These are phyloP conservation scores for Colostygia pectinataria DNA, from an alignment of 2,888 invertebrate genomes.

Conservation along the genomic window DNA sequence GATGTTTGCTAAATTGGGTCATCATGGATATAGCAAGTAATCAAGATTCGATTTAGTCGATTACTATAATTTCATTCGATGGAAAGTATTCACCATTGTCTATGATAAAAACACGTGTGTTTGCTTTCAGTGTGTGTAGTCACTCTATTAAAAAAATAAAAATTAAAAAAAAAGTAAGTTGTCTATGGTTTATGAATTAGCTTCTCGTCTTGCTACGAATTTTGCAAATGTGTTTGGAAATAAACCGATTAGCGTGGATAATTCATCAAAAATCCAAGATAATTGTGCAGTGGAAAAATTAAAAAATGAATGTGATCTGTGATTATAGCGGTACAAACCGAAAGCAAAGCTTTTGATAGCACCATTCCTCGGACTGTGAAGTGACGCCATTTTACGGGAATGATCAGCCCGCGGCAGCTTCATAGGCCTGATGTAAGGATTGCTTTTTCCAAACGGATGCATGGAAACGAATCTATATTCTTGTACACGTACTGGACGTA, in stretches of 20 bases:
- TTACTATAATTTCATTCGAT: conserved; percentile 1
- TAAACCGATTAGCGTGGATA: conserved; percentile 65
- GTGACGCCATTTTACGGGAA: conserved; percentile 84
- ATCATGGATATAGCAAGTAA: background rate
- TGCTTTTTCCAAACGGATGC: conserved; percentile 74
- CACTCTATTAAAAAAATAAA: conserved; percentile 56
- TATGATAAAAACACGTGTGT: conserved; percentile 23
- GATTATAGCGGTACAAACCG: conserved; percentile 54
- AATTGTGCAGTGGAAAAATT: conserved; percentile 48
- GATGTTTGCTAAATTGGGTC: too few species aligned
- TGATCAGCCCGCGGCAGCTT: conserved; percentile 82
- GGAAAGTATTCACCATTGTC: conserved; percentile 6
- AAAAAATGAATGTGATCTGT: conserved; percentile 63
- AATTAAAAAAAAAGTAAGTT: conserved; percentile 50
- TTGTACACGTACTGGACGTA: conserved; percentile 81
- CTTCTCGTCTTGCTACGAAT: conserved; percentile 75
- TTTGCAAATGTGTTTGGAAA: conserved; percentile 78
- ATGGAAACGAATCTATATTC: conserved; percentile 76
- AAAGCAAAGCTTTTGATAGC: conserved; percentile 68
- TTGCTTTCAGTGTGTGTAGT: too few species aligned
- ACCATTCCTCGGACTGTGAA: conserved; percentile 77
- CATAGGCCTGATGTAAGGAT: conserved; percentile 80
- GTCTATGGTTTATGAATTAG: conserved; percentile 77
- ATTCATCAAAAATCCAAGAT: conserved; percentile 54
- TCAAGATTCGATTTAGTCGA: conserved; percentile 9